Evolutionary conservation across 2,888 invertebrate species (phyloP).

Genomic region (Drosophila fulvimacula): DNA sequence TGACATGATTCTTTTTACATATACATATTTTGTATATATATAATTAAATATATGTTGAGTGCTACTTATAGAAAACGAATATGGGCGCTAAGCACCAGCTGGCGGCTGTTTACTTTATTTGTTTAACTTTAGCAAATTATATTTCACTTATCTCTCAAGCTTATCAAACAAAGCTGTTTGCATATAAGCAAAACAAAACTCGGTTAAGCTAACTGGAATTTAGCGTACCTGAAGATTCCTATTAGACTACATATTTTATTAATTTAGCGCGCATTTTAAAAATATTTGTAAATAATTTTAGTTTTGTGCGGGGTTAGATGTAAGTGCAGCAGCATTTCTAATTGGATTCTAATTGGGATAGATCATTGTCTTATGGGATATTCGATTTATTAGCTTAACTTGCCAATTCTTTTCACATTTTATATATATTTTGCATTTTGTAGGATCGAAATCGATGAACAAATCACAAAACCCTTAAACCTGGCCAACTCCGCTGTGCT

Average conservation of each 20-base stretch:
- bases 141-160: conserved; percentile 14
- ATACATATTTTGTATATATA: conserved; percentile 5
- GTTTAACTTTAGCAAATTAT: conserved; percentile 11
- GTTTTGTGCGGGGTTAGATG: background rate
- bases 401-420: background rate
- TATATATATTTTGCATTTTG: background rate
- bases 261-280: background rate
- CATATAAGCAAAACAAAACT: background rate
- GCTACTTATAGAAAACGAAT: conserved; percentile 18
- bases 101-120: conserved; percentile 35
- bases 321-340: rapidly evolving
- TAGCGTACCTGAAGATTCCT: background rate
- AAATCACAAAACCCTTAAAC: conserved; percentile 89
- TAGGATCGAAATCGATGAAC: conserved; percentile 92
- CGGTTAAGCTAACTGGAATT: conserved; percentile 4
- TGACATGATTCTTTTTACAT: conserved; percentile 45
- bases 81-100: conserved; percentile 30
- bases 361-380: background rate
- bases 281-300: background rate
- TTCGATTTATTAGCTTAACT: background rate
- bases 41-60: background rate
- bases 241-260: background rate
- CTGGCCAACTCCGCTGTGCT: conserved; percentile 94
- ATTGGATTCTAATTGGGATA: background rate
- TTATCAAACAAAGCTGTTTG: conserved; percentile 21